Evolutionary conservation across 2,797 vertebrate species (phyloP), one percentile per base, ranked within the genome.

Genomic region (Pangasius macronema): DNA sequence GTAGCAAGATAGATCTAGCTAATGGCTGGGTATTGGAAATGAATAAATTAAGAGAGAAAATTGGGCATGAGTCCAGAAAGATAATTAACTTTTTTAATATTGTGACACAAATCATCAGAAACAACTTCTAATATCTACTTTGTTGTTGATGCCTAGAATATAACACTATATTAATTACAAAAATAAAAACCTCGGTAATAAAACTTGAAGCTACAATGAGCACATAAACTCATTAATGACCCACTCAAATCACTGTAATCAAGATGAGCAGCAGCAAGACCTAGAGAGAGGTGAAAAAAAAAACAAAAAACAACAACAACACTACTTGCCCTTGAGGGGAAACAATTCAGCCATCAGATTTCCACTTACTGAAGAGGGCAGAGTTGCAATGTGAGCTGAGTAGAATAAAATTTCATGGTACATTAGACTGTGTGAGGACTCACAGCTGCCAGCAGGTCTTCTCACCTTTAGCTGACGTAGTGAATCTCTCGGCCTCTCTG

Each of bases 321-420:
- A 61, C 65, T 42, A 67, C 30, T 53, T 67, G 84, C 46, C 67
- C 84, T 82, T 76, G 57, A 72, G 68, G 73, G 20, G 6, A 84
- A 82, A 84, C 51, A 82, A 72, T 77, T 72, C 83, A 87, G 83
- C 46, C 42, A 65, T 80, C 83, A 67, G 87, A 82, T 61, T 86
- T 88, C 87, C 72, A 72, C 77, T 84, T 79, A 82, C 77, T 86
- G 51, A 88, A 86, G 88, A 67, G 61, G 30, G 70, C 30, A 24
- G 70, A 20, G 87, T 81, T 86, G 84, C 87, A 85, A 82, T 87
- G 83, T 76, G 85, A 89, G 90, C 88, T 89, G 87, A 68, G 79
- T 63, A 73, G 86, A 90, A 89, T 88, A 87, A 87, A 89, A 85
- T 68, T 53, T 76, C 59, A 57, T 18, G 70, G 81, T 82, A 84